A percentile compares a stretch with the other conserved stretches of the same genome.
Evolutionary conservation across 2,888 invertebrate species (phyloP).

Genomic region (Coelopa pilipes): DNA sequence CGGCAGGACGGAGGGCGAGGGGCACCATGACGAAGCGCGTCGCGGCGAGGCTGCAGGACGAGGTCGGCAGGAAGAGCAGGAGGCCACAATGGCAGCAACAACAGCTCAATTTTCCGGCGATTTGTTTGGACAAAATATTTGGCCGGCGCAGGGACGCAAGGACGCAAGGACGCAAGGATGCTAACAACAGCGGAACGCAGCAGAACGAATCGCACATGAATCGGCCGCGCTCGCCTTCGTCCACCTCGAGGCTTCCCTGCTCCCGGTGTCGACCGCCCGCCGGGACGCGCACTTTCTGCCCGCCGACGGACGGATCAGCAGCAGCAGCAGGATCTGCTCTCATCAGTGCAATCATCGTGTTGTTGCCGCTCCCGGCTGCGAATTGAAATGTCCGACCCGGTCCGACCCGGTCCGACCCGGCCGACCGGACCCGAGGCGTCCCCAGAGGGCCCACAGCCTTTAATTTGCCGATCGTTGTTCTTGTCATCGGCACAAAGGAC

Average conservation of each 20-base stretch:
- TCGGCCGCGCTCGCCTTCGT: neutral
- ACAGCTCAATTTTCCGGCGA: constrained; percentile 33
- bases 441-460: neutral
- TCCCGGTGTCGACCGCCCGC: constrained; percentile 47
- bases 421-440: too few relatives aligned
- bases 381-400: constrained; percentile 37
- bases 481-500: too few relatives aligned
- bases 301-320: constrained; percentile 54
- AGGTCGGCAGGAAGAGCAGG: neutral
- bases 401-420: too few relatives aligned
- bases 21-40: constrained; percentile 33
- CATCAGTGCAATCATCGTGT: constrained; percentile 59
- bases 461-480: neutral
- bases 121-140: constrained; percentile 24
- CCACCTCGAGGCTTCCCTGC: neutral
- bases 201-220: constrained; percentile 34
- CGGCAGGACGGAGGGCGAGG: too few relatives aligned
- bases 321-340: constrained; percentile 56
- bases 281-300: constrained; percentile 56
- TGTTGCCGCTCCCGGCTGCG: constrained; percentile 50
- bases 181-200: constrained; percentile 21
- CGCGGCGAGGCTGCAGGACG: constrained; percentile 1
- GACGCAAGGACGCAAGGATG: neutral
- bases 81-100: neutral
- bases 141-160: constrained; percentile 2